Percentiles rank a stretch among this genome's conserved stretches.
Conservation (phyloP, 2,113 vertebrate species). For the Ia io region DNA sequence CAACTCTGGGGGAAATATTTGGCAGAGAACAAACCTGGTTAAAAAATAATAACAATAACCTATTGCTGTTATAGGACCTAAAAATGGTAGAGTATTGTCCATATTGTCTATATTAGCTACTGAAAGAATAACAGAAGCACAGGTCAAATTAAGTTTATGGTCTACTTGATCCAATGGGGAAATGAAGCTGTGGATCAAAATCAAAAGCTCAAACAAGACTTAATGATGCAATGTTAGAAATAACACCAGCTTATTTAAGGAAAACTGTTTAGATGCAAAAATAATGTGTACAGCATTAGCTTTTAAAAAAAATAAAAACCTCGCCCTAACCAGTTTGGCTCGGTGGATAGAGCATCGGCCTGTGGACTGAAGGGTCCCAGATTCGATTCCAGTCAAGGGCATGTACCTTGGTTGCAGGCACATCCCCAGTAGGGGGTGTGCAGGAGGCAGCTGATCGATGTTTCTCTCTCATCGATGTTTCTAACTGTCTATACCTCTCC, state of each 20-base stretch:
- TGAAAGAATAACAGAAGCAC: neutral
- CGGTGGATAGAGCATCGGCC: too few species aligned
- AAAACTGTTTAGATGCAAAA: neutral
- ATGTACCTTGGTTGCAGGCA: too few species aligned
- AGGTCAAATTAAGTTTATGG: neutral
- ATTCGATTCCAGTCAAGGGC: too few species aligned
- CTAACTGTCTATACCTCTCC: too few species aligned
- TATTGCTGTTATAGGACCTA: neutral
- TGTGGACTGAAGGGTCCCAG: too few species aligned
- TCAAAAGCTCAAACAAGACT: neutral
- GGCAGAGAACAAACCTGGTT: neutral
- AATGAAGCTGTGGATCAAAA: neutral
- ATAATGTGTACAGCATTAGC: neutral
- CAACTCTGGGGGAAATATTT: neutral
- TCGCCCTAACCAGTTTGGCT: too few species aligned
- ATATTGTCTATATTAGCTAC: neutral
- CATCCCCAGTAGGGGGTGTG: too few species aligned
- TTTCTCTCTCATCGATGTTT: too few species aligned
- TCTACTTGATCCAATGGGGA: neutral
- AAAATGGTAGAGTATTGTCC: neutral
- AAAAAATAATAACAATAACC: neutral
- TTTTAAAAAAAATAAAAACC: neutral
- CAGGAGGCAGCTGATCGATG: too few species aligned
- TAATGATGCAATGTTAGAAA: neutral
- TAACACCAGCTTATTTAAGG: neutral